Evolutionary conservation across 2,113 vertebrate species (phyloP).

Genomic region (Orientallactaga bullata): DNA sequence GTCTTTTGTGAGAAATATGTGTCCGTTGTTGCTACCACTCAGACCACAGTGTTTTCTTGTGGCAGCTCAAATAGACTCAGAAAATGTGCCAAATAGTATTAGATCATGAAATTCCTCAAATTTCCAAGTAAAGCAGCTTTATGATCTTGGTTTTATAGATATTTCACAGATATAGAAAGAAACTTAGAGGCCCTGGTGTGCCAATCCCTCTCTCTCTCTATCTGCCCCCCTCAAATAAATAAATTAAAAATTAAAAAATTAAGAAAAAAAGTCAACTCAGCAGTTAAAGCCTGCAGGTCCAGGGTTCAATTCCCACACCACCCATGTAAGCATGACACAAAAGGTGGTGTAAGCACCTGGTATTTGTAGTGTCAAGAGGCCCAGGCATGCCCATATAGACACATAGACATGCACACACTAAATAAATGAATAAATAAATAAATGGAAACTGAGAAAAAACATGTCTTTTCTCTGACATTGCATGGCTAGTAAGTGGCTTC

Average conservation of each 20-base stretch:
- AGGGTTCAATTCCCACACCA: too few relatives aligned
- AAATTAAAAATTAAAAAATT: too few relatives aligned
- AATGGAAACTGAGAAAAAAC: not conserved
- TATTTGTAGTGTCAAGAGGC: too few relatives aligned
- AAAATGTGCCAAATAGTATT: not conserved
- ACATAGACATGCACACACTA: too few relatives aligned
- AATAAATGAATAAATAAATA: too few relatives aligned
- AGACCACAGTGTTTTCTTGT: not conserved
- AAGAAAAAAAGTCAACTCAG: not conserved
- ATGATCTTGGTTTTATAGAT: too few relatives aligned
- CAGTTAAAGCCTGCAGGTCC: too few relatives aligned
- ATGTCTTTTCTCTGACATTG: not conserved
- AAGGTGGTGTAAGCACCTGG: too few relatives aligned
- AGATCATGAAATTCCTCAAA: not conserved
- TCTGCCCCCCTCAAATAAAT: too few relatives aligned
- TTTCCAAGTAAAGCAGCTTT: not conserved
- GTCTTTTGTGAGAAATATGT: not conserved
- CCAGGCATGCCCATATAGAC: too few relatives aligned
- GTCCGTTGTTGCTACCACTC: not conserved
- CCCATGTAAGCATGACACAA: too few relatives aligned
- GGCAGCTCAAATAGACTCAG: not conserved
- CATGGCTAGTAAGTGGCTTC: not conserved
- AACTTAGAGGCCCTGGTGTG: not conserved
- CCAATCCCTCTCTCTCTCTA: too few relatives aligned
- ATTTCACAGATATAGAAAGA: not conserved